phyloP scores from a whole-genome alignment of 2,113 vertebrate species.

The Clinocottus analis region DNA sequence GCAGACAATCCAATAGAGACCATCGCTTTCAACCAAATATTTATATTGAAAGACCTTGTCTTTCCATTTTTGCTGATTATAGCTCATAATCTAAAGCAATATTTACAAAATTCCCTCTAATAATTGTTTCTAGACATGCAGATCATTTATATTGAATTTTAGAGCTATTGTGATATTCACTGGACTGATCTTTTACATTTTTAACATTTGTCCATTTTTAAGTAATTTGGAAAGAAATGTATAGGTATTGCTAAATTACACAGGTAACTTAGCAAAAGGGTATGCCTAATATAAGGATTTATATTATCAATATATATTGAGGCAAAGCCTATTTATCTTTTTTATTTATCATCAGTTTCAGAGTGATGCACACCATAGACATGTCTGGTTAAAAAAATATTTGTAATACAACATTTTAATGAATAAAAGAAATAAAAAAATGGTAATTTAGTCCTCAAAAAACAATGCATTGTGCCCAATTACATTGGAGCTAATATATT shows the following conservation, averaged over 20 bases:
- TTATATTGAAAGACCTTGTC: no score
- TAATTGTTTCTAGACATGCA: not conserved
- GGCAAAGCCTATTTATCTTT: no score
- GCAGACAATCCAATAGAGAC: constrained; percentile 16
- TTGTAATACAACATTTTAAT: not conserved
- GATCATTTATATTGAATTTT: not conserved
- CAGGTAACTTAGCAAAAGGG: no score
- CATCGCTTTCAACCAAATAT: constrained; percentile 8
- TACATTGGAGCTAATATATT: not conserved
- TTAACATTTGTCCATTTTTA: not conserved
- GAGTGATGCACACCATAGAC: not conserved
- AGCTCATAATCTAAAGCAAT: no score
- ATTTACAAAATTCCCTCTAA: not conserved
- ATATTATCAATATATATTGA: not conserved
- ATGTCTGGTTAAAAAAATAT: not conserved
- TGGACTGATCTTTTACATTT: not conserved
- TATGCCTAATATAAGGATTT: no score
- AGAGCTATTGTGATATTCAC: not conserved
- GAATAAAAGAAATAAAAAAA: not conserved
- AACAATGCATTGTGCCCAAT: not conserved
- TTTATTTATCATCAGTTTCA: not conserved
- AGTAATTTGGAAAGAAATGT: not conserved
- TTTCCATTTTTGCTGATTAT: no score
- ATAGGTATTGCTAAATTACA: no score
- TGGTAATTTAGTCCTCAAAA: not conserved